Base-by-base conservation (phyloP, 2,113 vertebrate genomes). In the Scytalopus superciliaris region DNA sequence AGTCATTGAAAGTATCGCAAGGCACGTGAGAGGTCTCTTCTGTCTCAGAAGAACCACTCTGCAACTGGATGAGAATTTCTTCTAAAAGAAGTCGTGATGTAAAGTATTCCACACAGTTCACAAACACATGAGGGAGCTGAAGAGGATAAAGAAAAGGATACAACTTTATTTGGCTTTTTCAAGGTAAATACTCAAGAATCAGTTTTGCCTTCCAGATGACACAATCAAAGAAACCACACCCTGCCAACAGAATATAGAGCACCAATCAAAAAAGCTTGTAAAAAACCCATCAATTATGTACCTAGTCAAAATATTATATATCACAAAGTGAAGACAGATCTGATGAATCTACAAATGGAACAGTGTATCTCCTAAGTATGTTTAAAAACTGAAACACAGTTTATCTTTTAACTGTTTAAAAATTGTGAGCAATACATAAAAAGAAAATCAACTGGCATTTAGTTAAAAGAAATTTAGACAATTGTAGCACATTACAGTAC, bases 91-190 rank as follows among this genome's bases (percentile, higher is more conserved):
- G 94, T 15, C 96, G 98, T 18, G 97, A 95, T 30, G 99, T 99
- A 45, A 99, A 97, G 86, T 98, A 98, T 93, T 99, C 99, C 70
- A 99, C 97, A 78, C 98, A 99, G 96, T 98, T 99, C 97, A 99
- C 97, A 74, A 98, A 98, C 70, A 98, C 98, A 84, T 99, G 98
- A 87, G 99, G 99, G 60, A 99, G 98, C 99, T 99, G 72, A 64
- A 93, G 67, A 35, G 42, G 91, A 78, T 66, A 25, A 57, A 52
- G 73, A 67, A 64, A 81, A 81, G 16, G 1, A 56, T 3, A 57
- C 14, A 74, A 70, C 4, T 42, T 30, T 15, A 42, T 66, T 86
- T 69, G 59, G 52, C 44, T 84, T 70, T 89, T 76, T 76, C 70
- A 85, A 17, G 57, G 21, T 62, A 88, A 83, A 85, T 45, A 76